Evolutionary conservation across 2,888 invertebrate genomes (phyloP), one percentile per base, ranked within the genome.

Genomic region (Rhagophthalmus giganteus): DNA sequence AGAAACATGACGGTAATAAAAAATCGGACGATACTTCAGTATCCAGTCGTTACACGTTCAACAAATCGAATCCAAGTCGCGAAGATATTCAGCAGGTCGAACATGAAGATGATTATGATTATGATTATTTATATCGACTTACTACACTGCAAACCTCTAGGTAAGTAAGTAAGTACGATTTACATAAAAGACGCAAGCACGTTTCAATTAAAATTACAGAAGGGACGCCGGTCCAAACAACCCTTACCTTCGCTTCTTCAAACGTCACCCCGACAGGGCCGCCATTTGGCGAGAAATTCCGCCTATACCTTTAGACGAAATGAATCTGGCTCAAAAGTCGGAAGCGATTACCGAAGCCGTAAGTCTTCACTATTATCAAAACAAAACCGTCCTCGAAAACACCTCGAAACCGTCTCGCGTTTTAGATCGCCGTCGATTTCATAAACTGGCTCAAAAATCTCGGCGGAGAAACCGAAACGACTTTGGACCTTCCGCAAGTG

Each of bases 281-380:
- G 69, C 69, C 5, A 68, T 72, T 39, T 75, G 75, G 75, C 58
- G 69, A 30, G 62, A 66, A 7, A 57, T 69, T 47, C 72, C 72
- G 2, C 70, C 71, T 5, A 35, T 72, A 26, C 61, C 67, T 3
- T 55, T 71, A 33, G 65, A 69, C 6, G 69, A 69, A 38, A 72
- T 73, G 69, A 64, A 65, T 50, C 54, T 75, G 16, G 65, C 54
- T 31, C 71, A 74, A 54, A 73, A 71, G 59, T 69, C 73, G 1
- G 68, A 71, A 13, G 48, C 45, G 4, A 64, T 74, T 32, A 71
- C 73, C 1, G 65, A 68, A 62, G 54, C 59, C 48, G 71, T 71
- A 63, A 9, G 25, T 38, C 20, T 41, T 25, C 30, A 9, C 32
- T 13, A n/a, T 12, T 32, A 28, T 4, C 9, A 15, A 35, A 33